Evolutionary conservation across 2,113 vertebrate species (phyloP), one percentile per base, ranked within the genome.

Genomic region (Elephas maximus): DNA sequence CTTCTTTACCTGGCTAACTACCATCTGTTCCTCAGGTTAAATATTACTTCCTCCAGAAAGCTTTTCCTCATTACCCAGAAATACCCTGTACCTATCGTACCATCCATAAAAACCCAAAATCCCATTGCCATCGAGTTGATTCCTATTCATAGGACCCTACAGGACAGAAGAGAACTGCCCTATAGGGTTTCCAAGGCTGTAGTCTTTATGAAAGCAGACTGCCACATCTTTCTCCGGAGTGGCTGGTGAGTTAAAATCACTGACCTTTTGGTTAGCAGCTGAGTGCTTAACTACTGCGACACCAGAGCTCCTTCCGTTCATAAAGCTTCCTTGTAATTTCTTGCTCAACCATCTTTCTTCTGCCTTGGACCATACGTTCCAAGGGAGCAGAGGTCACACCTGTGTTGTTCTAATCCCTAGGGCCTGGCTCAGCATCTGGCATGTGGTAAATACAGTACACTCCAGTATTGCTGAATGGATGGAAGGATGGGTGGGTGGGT

Each of bases 301-400:
- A 74, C 73, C 73, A 74, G 37, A n/a, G 37, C 20, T 20, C 18
- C 37, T 74, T 74, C n/a, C 71, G 23, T 18, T 37, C 67, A 60
- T 0, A 30, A 60, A 23, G n/a, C 21, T 10, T 24, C 67, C 73
- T 41, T 73, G 11, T 8, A 3, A n/a, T 57, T 5, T 71, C 37
- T 33, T 44, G 67, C 37, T 48, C 30, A 83, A 0, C 20, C 7
- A 17, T 53, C 33, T 79, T 51, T 88, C 71, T 74, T 57, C 77
- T 86, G 12, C 53, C 28, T 62, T 21, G 10, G 57, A 45, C 45
- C 18, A 2, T 6, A 6, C 1, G 20, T 79, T 67, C 63, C 26
- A 2, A 0, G 28, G 30, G 15, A 28, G 24, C 65, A 24, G 26
- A 90, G 51, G 60, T 23, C 23, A 17, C 2, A 8, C 7, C 60